Evolutionary conservation across 2,888 invertebrate species (phyloP).

Genomic region (Thecophora atra): DNA sequence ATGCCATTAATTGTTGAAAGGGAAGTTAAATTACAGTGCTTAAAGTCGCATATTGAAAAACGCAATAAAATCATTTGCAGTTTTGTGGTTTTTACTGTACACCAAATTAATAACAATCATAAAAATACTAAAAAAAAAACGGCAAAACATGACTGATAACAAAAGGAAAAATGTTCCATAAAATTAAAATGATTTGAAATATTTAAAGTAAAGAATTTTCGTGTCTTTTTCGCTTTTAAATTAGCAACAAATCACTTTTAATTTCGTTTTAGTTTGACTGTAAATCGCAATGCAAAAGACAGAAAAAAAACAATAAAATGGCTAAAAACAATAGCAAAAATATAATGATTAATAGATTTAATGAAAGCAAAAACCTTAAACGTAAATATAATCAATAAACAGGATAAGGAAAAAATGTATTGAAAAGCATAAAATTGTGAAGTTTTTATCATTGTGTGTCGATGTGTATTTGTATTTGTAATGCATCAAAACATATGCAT

Average conservation of each 20-base stretch:
- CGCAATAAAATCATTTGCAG: no score
- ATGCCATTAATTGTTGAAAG: no score
- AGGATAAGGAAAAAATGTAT: no score
- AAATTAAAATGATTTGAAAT: conserved; percentile 40
- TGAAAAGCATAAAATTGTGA: no score
- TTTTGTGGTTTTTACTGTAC: no score
- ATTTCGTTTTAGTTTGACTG: neutral
- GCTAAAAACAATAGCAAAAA: conserved; percentile 41
- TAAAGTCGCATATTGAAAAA: no score
- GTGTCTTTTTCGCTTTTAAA: no score
- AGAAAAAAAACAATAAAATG: conserved; percentile 37
- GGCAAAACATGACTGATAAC: neutral
- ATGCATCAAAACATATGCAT: conserved; percentile 40
- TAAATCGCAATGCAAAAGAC: conserved; percentile 18
- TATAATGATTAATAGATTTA: conserved; percentile 46
- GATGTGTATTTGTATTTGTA: conserved; percentile 46
- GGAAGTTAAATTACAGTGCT: no score
- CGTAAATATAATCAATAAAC: no score
- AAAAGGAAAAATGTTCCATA: neutral
- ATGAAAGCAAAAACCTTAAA: conserved; percentile 50
- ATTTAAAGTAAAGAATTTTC: conserved; percentile 31
- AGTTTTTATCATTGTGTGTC: conserved; percentile 45
- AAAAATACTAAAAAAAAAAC: neutral
- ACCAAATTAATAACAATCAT: neutral
- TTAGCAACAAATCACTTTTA: conserved; percentile 26